These are phyloP conservation scores for Malurus alboscapulatus DNA, from an alignment of 2,113 vertebrate species.

Conservation along the genomic window DNA sequence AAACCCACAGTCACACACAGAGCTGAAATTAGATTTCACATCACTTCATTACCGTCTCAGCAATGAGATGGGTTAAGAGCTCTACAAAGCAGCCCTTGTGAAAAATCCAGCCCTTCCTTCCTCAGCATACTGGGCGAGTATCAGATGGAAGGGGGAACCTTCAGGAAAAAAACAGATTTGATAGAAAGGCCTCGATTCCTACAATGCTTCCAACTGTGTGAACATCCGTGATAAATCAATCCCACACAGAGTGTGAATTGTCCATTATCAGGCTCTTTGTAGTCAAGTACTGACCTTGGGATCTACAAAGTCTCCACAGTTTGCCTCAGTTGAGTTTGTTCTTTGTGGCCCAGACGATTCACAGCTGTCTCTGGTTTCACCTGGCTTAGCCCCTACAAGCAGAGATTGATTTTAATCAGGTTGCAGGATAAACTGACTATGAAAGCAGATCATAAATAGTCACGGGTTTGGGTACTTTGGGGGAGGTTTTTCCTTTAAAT, in stretches of 20 bases:
- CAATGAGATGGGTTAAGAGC: background rate
- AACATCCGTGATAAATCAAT: background rate
- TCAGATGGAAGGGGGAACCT: background rate
- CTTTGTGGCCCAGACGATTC: slow-evolving; percentile 69
- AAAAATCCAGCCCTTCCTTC: background rate
- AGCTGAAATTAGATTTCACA: background rate
- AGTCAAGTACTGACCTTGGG: slow-evolving; percentile 71
- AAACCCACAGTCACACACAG: background rate
- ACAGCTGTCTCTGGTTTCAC: slow-evolving; percentile 65
- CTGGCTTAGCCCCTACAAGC: slow-evolving; percentile 66
- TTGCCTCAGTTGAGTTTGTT: slow-evolving; percentile 68
- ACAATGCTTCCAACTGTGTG: background rate
- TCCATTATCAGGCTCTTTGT: background rate
- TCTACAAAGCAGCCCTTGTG: background rate
- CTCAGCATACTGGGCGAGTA: background rate
- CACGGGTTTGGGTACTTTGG: background rate
- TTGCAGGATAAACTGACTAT: background rate
- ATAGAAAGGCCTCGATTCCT: background rate
- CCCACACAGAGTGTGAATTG: background rate
- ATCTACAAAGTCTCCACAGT: slow-evolving; percentile 67
- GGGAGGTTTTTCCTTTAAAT: background rate
- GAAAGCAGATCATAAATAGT: background rate
- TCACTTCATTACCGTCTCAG: background rate
- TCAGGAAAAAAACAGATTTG: background rate
- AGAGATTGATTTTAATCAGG: background rate